Evolutionary conservation across 2,797 vertebrate species (phyloP), one percentile per base, ranked within the genome.

Genomic region (Sphaeramia orbicularis): DNA sequence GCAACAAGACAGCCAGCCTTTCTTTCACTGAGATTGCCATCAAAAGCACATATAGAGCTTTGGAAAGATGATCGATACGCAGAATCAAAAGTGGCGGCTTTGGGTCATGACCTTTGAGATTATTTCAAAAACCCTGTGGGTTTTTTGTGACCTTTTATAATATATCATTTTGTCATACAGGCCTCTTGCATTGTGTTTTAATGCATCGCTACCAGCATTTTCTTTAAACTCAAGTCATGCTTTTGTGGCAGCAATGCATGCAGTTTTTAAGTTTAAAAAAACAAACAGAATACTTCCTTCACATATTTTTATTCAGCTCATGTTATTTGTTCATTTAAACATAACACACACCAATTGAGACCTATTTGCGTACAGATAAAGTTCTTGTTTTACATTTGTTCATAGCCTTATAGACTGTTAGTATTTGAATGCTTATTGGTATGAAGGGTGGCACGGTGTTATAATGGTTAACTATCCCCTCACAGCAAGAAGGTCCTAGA

Each of bases 1-100:
- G 58, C 71, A 83, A 87, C 80, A 82, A 48, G 65, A 66, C 59
- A 71, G 62, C 65, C 79, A n/a, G 58, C 42, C 51, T 69, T 66
- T 81, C 53, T 71, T 61, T 70, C 36, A 41, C 51, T 71, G 75
- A 86, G 65, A 87, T 81, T 85, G 78, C 69, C 65, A 74, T 83
- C 74, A 81, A 76, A 87, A 71, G 50, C 76, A 81, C 72, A 83
- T 42, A 71, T 53, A 49, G 55, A 69, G 66, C 15, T 84, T 84
- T 81, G 27, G 30, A 71, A 57, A 47, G 43, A 58, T 84, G 73
- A 81, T 84, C 71, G 40, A 89, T 87, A 74, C 76, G 63, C 63
- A 27, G 36, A 54, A 70, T 84, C 62, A 78, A 48, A 83, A 64
- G 41, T 2, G 40, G 69, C 8, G 78, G 76, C 69, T 64, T 40